Conservation (phyloP, 2,888 invertebrate genomes). For the Drosophila cognata region DNA sequence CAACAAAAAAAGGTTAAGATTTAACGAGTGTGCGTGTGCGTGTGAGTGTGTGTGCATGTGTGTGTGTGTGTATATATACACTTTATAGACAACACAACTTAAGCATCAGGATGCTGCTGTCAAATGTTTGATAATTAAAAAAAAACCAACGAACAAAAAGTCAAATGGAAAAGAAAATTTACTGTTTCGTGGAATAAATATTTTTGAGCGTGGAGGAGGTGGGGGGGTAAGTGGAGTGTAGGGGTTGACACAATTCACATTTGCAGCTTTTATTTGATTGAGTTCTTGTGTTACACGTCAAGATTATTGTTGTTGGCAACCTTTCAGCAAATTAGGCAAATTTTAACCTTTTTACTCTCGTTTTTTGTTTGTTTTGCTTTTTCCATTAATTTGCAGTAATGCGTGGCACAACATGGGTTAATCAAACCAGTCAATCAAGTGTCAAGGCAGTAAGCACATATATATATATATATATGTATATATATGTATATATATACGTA, state of each 20-base stretch:
- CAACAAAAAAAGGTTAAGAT: conserved; percentile 53
- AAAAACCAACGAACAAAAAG: conserved; percentile 23
- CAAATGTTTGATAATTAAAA: conserved; percentile 79
- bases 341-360: conserved; percentile 11
- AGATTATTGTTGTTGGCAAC: neutral
- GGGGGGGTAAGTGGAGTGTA: neutral
- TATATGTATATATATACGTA: neutral
- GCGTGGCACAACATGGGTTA: conserved; percentile 49
- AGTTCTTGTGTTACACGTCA: conserved; percentile 74
- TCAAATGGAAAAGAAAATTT: conserved; percentile 49
- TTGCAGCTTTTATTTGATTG: conserved; percentile 73
- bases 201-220: neutral
- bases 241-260: conserved; percentile 27
- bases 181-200: conserved; percentile 50
- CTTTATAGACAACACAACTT: conserved; percentile 53
- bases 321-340: conserved; percentile 15
- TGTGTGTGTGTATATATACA: conserved; percentile 40
- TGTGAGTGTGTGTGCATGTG: conserved; percentile 21
- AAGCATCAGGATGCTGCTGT: conserved; percentile 75
- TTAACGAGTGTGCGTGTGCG: conserved; percentile 3
- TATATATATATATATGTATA: neutral
- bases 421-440: conserved; percentile 48
- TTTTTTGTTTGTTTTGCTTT: neutral
- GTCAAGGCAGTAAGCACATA: conserved; percentile 32
- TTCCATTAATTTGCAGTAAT: conserved; percentile 30